Evolutionary conservation across 2,888 invertebrate genomes (phyloP).

Genomic region (Idaea dimidiata): DNA sequence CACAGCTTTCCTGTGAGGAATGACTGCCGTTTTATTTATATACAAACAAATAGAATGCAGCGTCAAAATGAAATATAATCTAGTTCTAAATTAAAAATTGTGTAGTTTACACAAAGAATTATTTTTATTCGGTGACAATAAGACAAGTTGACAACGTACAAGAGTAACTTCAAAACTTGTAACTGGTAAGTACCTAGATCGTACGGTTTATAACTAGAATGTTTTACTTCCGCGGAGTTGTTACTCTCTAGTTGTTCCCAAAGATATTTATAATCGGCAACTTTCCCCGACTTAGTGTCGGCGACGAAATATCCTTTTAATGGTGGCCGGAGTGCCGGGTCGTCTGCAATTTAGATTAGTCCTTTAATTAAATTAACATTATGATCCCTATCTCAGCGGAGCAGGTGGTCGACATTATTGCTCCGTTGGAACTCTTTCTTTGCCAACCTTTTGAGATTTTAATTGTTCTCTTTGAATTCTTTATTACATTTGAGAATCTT

Average conservation of each 20-base stretch:
- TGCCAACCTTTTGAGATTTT: constrained; percentile 48
- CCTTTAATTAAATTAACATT: constrained; percentile 82
- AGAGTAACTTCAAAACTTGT: constrained; percentile 10
- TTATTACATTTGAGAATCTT: constrained; percentile 36
- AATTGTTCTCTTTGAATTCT: constrained; percentile 39
- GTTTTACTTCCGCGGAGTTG: constrained; percentile 49
- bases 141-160: constrained; percentile 15
- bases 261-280: constrained; percentile 74
- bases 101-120: neutral
- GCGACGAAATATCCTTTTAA: constrained; percentile 78
- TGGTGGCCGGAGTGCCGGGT: constrained; percentile 75
- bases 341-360: constrained; percentile 81
- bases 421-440: constrained; percentile 62
- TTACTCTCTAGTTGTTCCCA: constrained; percentile 58
- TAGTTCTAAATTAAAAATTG: neutral
- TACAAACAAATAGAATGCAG: constrained; percentile 1
- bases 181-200: neutral
- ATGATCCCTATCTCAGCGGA: constrained; percentile 75
- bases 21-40: constrained; percentile 11
- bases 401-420: constrained; percentile 76
- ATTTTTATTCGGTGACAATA: neutral
- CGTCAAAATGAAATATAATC: constrained; percentile 8
- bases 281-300: constrained; percentile 70
- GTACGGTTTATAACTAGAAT: constrained; percentile 40
- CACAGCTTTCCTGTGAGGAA: constrained; percentile 34